Evolutionary conservation across 2,113 vertebrate species (phyloP).

Genomic region (Onychostoma macrolepis): DNA sequence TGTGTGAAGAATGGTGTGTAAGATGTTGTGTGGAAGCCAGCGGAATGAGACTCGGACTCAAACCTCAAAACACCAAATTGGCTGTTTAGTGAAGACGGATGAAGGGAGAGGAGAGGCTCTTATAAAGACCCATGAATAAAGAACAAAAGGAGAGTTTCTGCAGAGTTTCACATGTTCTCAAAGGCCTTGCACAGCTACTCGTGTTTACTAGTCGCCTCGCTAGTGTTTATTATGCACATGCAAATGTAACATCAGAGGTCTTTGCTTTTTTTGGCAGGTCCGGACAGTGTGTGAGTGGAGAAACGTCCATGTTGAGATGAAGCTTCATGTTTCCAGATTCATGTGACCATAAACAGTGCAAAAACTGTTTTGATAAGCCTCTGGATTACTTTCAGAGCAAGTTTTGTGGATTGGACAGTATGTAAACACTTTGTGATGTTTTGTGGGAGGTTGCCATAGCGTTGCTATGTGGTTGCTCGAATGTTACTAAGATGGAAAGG

Average conservation of each 20-base stretch:
- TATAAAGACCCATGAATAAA: not conserved
- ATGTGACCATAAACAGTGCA: not conserved
- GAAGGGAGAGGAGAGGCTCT: not conserved
- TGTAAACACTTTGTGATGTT: not conserved
- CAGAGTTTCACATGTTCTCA: not conserved
- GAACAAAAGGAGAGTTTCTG: slow-evolving; percentile 11
- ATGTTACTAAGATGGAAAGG: not conserved
- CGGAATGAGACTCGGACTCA: not conserved
- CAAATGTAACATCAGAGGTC: not conserved
- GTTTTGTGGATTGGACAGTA: no score
- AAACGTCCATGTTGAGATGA: not conserved
- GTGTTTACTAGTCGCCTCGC: not conserved
- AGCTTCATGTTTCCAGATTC: not conserved
- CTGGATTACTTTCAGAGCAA: not conserved
- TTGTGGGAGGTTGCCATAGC: no score
- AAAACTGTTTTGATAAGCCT: not conserved
- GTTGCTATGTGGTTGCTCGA: not conserved
- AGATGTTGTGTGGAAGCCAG: slow-evolving; percentile 35
- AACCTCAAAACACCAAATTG: not conserved
- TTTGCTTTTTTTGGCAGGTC: slow-evolving; percentile 1
- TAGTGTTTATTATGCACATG: slow-evolving; percentile 15
- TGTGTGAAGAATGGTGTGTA: slow-evolving; percentile 15
- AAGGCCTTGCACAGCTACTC: not conserved
- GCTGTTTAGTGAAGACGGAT: slow-evolving; percentile 20
- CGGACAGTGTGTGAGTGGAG: not conserved